Evolutionary conservation across 1,140 invertebrate species (phyloP).

Genomic region (Trinorchestia longiramus): DNA sequence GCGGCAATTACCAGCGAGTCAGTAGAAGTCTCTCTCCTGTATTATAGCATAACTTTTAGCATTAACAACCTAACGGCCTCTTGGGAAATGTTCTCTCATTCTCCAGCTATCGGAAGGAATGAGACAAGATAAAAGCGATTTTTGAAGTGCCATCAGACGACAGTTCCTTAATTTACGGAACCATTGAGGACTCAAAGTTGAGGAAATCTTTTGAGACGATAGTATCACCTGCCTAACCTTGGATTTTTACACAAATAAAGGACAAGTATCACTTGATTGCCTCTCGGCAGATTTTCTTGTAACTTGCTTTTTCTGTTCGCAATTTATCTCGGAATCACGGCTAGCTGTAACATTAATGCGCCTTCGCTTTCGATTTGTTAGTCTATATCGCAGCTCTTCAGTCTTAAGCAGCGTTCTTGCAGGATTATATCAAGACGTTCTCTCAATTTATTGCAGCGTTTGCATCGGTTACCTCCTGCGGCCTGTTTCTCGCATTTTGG

Average conservation of each 20-base stretch:
- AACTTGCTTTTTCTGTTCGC: background rate
- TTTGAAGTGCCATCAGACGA: constrained; percentile 32
- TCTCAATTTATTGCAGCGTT: background rate
- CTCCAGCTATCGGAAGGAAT: constrained; percentile 23
- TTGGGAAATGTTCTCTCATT: constrained; percentile 22
- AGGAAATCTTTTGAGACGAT: background rate
- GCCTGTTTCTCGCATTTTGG: background rate
- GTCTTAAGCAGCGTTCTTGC: background rate
- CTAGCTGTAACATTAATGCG: background rate
- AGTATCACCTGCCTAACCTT: background rate
- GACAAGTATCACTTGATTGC: background rate
- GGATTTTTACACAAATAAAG: background rate
- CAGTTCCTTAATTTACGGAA: constrained; percentile 13
- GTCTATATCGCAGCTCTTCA: background rate
- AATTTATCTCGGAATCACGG: background rate
- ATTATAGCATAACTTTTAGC: constrained; percentile 31
- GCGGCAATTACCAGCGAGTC: background rate
- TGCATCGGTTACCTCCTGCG: background rate
- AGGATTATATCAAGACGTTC: background rate
- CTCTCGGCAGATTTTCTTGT: background rate
- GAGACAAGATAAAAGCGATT: constrained; percentile 40
- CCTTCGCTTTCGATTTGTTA: background rate
- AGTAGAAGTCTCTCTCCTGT: background rate
- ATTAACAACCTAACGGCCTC: constrained; percentile 11
- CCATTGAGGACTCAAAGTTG: background rate